Conservation (phyloP, 2,113 vertebrate species). For the Aspidoscelis tigris region DNA sequence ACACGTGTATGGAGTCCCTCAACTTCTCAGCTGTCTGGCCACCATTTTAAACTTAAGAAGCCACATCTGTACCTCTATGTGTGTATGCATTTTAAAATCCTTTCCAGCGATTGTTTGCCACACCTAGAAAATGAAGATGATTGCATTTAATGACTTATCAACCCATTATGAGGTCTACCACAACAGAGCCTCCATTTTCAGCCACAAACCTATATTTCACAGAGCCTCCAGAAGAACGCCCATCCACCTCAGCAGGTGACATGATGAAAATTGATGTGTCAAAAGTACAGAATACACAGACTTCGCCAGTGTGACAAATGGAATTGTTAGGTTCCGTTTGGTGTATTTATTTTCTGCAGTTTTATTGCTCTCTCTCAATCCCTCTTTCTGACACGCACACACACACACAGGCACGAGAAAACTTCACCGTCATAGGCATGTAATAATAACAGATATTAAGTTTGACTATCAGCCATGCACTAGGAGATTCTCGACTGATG, state of each 20-base stretch:
- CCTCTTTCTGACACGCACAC: neutral
- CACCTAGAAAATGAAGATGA: neutral
- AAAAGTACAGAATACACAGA: conserved; percentile 12
- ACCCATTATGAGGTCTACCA: neutral
- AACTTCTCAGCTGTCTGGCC: too few species aligned
- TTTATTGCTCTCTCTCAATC: neutral
- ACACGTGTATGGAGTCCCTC: too few species aligned
- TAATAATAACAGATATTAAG: conserved; percentile 21
- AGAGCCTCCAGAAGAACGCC: conserved; percentile 1
- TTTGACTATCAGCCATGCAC: neutral
- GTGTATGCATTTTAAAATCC: neutral
- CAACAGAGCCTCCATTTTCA: neutral
- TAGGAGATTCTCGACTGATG: neutral
- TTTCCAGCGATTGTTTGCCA: neutral
- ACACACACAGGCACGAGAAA: neutral
- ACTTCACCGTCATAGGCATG: neutral
- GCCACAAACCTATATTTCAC: neutral
- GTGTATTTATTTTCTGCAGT: conserved; percentile 24
- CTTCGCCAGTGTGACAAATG: conserved; percentile 16
- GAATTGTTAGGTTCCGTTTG: conserved; percentile 18
- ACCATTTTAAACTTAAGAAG: too few species aligned
- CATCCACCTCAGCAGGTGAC: neutral
- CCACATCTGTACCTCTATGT: too few species aligned
- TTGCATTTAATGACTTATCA: neutral
- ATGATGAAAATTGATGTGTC: conserved; percentile 12